Percentiles rank a stretch among this genome's conserved stretches.
These are phyloP conservation scores for Tenthredo livida DNA, from an alignment of 2,888 invertebrate species.

Conservation along the genomic window DNA sequence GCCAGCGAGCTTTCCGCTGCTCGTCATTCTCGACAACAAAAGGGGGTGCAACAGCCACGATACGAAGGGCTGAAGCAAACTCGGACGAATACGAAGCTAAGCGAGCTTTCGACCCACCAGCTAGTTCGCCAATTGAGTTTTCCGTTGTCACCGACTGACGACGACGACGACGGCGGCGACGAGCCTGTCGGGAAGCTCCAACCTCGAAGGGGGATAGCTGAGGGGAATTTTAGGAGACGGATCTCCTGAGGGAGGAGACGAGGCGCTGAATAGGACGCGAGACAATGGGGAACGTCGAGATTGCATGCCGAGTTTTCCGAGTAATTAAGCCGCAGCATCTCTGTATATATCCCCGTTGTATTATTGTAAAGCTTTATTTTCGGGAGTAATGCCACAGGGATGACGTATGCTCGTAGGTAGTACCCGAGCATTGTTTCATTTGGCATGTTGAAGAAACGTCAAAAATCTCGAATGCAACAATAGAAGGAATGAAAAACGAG, in stretches of 20 bases:
- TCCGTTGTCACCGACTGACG: constrained; percentile 59
- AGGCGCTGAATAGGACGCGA: constrained; percentile 57
- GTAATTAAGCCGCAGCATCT: constrained; percentile 59
- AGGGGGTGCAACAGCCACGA: neutral
- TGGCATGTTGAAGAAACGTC: neutral
- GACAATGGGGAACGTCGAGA: constrained; percentile 58
- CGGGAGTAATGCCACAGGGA: constrained; percentile 28
- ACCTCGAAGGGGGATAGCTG: constrained; percentile 29
- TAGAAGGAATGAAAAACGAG: neutral
- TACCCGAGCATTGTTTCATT: neutral
- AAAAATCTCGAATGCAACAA: neutral
- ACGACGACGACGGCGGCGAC: constrained; percentile 48
- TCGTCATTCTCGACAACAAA: constrained; percentile 28
- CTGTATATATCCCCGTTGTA: constrained; percentile 46
- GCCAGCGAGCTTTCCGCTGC: constrained; percentile 7
- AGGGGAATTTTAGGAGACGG: constrained; percentile 45
- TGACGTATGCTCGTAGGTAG: neutral
- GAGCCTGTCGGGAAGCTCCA: neutral
- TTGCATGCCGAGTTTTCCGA: constrained; percentile 59
- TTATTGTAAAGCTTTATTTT: constrained; percentile 53
- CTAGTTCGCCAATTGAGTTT: constrained; percentile 59
- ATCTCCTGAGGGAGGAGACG: constrained; percentile 36
- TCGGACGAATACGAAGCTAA: constrained; percentile 19
- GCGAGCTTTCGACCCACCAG: neutral
- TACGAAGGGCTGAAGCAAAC: neutral